Evolutionary conservation across 1,140 invertebrate species (phyloP).

Genomic region (Zaprionus ornatus): DNA sequence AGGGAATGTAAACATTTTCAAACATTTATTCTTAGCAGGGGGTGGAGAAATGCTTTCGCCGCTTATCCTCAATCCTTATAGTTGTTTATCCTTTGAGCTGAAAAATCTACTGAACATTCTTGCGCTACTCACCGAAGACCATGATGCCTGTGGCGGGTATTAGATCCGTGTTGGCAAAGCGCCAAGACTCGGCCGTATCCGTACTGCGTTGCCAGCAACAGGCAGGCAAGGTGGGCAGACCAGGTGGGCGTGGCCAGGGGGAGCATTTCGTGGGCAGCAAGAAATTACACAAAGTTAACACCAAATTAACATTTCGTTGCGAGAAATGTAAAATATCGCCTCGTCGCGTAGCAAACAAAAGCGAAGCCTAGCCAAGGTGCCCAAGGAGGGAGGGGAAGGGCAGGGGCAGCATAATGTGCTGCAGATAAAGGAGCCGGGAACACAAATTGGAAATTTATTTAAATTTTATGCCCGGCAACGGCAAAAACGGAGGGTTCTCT

Average conservation of each 20-base stretch:
- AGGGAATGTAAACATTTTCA: background rate
- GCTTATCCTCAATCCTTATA: slow-evolving; percentile 28
- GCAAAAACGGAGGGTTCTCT: background rate
- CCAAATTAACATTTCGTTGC: slow-evolving; percentile 75
- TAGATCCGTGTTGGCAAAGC: slow-evolving; percentile 90
- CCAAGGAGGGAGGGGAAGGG: background rate
- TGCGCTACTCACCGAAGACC: slow-evolving; percentile 89
- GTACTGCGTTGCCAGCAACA: slow-evolving; percentile 85
- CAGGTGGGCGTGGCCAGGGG: background rate
- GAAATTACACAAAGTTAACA: slow-evolving; percentile 71
- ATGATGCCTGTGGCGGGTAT: slow-evolving; percentile 94
- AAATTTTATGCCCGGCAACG: slow-evolving; percentile 65
- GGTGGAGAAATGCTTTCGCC: slow-evolving; percentile 19
- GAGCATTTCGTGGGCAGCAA: background rate
- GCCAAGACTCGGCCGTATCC: slow-evolving; percentile 88
- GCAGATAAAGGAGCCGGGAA: slow-evolving; percentile 26
- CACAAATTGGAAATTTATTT: slow-evolving; percentile 80
- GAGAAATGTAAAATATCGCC: slow-evolving; percentile 57
- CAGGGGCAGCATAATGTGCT: slow-evolving; percentile 47
- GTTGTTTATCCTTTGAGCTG: slow-evolving; percentile 26
- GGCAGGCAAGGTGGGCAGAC: slow-evolving; percentile 7
- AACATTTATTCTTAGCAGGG: slow-evolving; percentile 19
- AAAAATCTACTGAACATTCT: slow-evolving; percentile 4
- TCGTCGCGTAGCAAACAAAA: slow-evolving; percentile 39
- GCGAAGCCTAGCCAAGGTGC: slow-evolving; percentile 5